phyloP scores from a whole-genome alignment of 1,140 invertebrate genomes.

The Drosophila pachea region DNA sequence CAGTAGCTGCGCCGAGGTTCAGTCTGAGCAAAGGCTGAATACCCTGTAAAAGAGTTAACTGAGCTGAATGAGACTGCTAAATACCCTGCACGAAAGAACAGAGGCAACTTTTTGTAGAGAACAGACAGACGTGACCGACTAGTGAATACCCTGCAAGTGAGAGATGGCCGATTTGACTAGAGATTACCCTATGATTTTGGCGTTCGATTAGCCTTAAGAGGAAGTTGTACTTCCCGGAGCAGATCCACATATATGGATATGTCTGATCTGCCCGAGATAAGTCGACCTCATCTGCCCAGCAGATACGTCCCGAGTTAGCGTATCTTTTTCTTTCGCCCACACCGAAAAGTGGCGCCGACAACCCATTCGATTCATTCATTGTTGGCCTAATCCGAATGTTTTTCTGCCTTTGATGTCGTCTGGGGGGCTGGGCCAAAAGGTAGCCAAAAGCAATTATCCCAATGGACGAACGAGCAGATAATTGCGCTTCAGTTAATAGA shows the following conservation, averaged over 20 bases:
- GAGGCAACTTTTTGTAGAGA: too few species aligned
- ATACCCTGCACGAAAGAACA: neutral
- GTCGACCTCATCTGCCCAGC: too few species aligned
- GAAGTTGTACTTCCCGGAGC: too few species aligned
- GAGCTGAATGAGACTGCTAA: neutral
- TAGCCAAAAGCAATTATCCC: slow-evolving; percentile 16
- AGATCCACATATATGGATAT: too few species aligned
- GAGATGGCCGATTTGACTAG: too few species aligned
- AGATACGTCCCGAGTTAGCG: neutral
- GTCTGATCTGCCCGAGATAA: too few species aligned
- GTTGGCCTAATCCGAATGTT: neutral
- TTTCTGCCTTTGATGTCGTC: neutral
- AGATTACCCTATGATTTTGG: neutral
- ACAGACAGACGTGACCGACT: too few species aligned
- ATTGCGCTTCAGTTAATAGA: slow-evolving; percentile 5
- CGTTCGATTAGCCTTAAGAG: neutral
- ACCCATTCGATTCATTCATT: slow-evolving; percentile 5
- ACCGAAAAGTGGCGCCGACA: slow-evolving; percentile 5
- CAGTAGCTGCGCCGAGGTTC: neutral
- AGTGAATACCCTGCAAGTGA: too few species aligned
- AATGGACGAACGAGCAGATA: slow-evolving; percentile 19
- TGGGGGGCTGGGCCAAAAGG: slow-evolving; percentile 17
- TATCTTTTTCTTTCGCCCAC: slow-evolving; percentile 14
- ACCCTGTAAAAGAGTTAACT: neutral
- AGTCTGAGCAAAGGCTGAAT: too few species aligned